Percentiles rank a stretch among this genome's conserved stretches.
Evolutionary conservation across 2,797 vertebrate species (phyloP).

Genomic region (Neosilurus hyrtlii): DNA sequence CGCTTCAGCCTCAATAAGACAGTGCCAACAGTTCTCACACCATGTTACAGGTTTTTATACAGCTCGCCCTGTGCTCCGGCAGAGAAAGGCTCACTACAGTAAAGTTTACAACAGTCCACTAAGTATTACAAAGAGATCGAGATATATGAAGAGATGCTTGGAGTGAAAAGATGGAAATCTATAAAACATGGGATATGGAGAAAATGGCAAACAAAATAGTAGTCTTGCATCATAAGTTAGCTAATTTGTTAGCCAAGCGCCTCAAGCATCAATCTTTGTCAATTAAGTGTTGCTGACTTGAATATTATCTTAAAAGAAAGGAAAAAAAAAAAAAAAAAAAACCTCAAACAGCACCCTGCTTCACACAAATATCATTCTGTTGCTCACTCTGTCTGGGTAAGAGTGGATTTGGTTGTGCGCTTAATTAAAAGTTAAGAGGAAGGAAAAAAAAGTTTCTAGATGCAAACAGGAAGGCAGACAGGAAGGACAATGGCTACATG

Average conservation of each 20-base stretch:
- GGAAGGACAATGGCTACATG: slow-evolving; percentile 61
- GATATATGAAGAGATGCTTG: slow-evolving; percentile 67
- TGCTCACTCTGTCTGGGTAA: slow-evolving; percentile 44
- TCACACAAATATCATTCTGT: slow-evolving; percentile 48
- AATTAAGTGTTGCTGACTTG: slow-evolving; percentile 44
- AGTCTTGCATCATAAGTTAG: slow-evolving; percentile 70
- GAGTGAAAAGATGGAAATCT: slow-evolving; percentile 56
- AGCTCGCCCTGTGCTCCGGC: slow-evolving; percentile 70
- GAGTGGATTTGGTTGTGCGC: slow-evolving; percentile 69
- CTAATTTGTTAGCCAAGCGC: slow-evolving; percentile 52
- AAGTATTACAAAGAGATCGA: slow-evolving; percentile 69
- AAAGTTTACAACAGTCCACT: slow-evolving; percentile 77
- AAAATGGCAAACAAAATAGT: slow-evolving; percentile 64
- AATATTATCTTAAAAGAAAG: slow-evolving; percentile 12
- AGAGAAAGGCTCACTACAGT: slow-evolving; percentile 81
- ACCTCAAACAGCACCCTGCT: slow-evolving; percentile 48
- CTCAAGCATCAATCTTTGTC: slow-evolving; percentile 56
- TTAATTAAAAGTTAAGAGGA: slow-evolving; percentile 61
- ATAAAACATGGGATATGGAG: slow-evolving; percentile 45
- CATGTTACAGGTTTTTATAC: slow-evolving; percentile 65
- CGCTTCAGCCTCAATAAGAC: slow-evolving; percentile 66
- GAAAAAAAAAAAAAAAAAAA: slow-evolving; percentile 24
- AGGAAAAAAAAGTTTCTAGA: slow-evolving; percentile 56
- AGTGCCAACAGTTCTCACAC: slow-evolving; percentile 73
- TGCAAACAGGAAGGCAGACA: slow-evolving; percentile 50